Evolutionary conservation across 1,140 invertebrate genomes (phyloP), one percentile per base, ranked within the genome.

Genomic region (Drosophila repleta): DNA sequence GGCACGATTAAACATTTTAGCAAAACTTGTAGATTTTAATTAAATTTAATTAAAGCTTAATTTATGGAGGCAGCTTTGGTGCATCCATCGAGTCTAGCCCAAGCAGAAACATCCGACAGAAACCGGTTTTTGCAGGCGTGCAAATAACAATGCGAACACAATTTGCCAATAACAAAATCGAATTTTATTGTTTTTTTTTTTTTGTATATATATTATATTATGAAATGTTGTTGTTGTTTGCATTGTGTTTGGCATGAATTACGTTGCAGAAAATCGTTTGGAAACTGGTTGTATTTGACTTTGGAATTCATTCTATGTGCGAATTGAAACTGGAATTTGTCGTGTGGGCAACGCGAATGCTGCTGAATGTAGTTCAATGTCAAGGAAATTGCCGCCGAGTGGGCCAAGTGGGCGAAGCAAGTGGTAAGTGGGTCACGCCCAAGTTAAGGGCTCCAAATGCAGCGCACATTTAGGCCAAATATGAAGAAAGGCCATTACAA

Each of bases 301-400:
- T 70, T 83, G 75, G 63, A 71, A 84, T 79, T 57, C 20, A 39
- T 83, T 83, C 80, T 83, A 83, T 78, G 53, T 39, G 53, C 35
- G 11, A 43, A 62, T 49, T 57, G 18, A 56, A 70, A 75, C 46
- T 84, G 66, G 66, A 62, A 69, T 63, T 49, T 45, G n/a, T 43
- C 49, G 32, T 46, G 45, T 66, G 48, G 66, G 49, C 13, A n/a
- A n/a, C 37, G 10, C 37, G 8, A 41, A 21, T 15, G 46, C 53
- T 45, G 17, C 58, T 72, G 60, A 84, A 83, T 76, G 80, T 83
- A 60, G 80, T 83, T 84, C 80, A 83, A 83, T 83, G 80, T 84
- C 80, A 83, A 73, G 80, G 80, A 83, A 83, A 65, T 66, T 74
- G 35, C 29, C 39, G 41, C 4, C 24, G 15, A n/a, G 45, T 20